Conservation (phyloP, 2,797 vertebrate species). For the Psittacula derbiana region DNA sequence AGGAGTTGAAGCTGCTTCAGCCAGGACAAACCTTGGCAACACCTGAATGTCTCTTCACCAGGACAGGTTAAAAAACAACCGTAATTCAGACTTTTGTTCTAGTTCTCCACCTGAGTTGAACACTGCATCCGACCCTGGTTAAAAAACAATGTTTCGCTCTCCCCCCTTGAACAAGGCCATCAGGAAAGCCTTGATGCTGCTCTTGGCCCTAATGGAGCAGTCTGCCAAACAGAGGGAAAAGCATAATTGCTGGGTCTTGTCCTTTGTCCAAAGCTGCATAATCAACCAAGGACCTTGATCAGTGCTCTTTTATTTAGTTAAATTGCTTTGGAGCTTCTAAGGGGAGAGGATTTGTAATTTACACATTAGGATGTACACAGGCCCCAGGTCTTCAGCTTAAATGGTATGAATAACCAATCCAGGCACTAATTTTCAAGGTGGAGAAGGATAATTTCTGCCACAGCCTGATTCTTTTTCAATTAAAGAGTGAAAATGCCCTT, state of each 20-base stretch:
- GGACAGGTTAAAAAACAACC: neutral
- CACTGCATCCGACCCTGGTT: fast-evolving
- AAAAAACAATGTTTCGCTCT: neutral
- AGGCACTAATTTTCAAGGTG: constrained; percentile 49
- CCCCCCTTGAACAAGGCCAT: too few relatives aligned
- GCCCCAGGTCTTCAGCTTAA: neutral
- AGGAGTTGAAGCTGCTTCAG: neutral
- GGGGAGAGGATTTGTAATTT: constrained; percentile 5
- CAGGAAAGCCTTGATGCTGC: neutral
- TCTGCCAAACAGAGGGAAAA: neutral
- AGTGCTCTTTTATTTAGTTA: neutral
- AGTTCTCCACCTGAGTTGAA: neutral
- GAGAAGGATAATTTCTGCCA: constrained; percentile 42
- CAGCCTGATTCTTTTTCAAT: constrained; percentile 59
- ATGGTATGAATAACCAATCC: constrained; percentile 11
- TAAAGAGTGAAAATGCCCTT: constrained; percentile 56
- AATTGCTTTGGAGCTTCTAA: constrained; percentile 19
- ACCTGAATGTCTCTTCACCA: neutral
- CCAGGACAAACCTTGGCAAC: neutral
- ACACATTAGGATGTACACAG: neutral
- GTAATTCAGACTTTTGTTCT: neutral
- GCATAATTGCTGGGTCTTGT: neutral
- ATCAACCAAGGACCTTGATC: neutral
- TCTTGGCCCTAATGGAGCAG: neutral
- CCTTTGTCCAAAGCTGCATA: neutral